These are phyloP conservation scores for Oplegnathus fasciatus DNA, from an alignment of 2,113 vertebrate genomes.

Conservation along the genomic window DNA sequence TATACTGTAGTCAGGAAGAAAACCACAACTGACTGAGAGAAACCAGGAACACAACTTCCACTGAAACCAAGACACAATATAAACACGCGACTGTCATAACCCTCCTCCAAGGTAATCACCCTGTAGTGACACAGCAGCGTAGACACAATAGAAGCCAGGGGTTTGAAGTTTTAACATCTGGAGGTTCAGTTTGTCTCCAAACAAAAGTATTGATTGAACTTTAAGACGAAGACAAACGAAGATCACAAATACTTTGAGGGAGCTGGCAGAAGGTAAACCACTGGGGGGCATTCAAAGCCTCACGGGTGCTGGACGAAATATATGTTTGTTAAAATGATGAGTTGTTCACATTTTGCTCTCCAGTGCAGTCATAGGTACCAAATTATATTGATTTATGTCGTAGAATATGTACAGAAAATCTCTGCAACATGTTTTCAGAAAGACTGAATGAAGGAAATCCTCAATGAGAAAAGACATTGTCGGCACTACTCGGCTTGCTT, in stretches of 20 bases:
- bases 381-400: no score
- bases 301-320: no score
- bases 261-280: neutral
- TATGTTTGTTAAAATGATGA: no score
- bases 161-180: neutral
- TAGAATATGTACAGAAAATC: neutral
- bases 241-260: neutral
- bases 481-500: no score
- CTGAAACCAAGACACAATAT: slow-evolving; percentile 2
- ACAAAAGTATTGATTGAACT: neutral
- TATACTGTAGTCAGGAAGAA: neutral
- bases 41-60: slow-evolving; percentile 2
- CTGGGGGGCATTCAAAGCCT: neutral
- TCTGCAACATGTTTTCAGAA: no score
- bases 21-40: slow-evolving; percentile 31
- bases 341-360: no score
- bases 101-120: neutral
- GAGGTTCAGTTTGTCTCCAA: slow-evolving; percentile 16
- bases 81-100: neutral
- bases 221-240: neutral
- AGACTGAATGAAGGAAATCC: no score
- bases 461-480: no score
- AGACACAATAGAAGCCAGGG: neutral
- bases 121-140: neutral
- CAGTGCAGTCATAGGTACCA: no score